Evolutionary conservation across 2,888 invertebrate genomes (phyloP).

Genomic region (Alsophila aescularia): DNA sequence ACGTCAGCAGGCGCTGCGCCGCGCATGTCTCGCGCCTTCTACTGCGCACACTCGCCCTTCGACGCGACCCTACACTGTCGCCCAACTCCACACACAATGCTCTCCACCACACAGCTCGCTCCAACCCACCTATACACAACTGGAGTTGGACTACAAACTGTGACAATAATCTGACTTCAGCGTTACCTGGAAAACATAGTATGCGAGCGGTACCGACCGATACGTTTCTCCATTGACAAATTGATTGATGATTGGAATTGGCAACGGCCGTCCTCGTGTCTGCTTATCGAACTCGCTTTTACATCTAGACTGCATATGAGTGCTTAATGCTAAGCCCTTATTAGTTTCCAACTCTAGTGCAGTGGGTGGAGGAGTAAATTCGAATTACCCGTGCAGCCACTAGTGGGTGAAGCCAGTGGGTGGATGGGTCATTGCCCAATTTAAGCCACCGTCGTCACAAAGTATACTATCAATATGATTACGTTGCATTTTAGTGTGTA

Average conservation of each 20-base stretch:
- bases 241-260: constrained; percentile 63
- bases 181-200: constrained; percentile 4
- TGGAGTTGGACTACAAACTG: constrained; percentile 20
- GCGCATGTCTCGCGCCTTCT: constrained; percentile 53
- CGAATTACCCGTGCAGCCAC: no score
- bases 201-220: constrained; percentile 10
- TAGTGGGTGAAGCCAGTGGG: no score
- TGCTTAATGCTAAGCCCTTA: not conserved
- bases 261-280: constrained; percentile 9
- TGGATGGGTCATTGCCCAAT: no score
- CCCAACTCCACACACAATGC: constrained; percentile 42
- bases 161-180: not conserved
- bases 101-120: not conserved
- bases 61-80: not conserved
- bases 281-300: not conserved
- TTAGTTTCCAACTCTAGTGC: no score
- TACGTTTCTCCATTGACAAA: constrained; percentile 67
- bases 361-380: no score
- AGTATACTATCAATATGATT: no score
- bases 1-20: constrained; percentile 65
- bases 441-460: no score
- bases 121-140: not conserved
- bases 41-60: constrained; percentile 16
- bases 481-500: no score
- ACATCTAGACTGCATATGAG: not conserved